Base-by-base conservation (phyloP, 2,797 vertebrate genomes). In the Philypnodon macrostomus region DNA sequence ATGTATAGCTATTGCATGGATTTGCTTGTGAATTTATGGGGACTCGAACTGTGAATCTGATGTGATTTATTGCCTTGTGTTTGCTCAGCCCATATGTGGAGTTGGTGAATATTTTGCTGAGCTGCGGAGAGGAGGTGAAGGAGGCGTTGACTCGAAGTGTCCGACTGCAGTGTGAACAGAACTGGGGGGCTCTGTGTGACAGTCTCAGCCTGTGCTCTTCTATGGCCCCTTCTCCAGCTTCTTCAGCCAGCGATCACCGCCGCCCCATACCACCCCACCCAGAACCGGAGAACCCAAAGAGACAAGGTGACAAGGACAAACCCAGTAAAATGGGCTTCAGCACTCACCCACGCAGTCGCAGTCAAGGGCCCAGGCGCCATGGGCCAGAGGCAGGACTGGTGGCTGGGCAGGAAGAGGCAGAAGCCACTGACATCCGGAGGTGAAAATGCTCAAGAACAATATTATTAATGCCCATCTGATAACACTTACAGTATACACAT, bases 181-280 rank as follows among this genome's bases (percentile, higher is more conserved):
- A 92, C 85, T 98, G 95, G 95, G 97, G 95, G 6, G 91, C 93
- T 16, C 88, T 99, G 44, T 98, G 97, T n/a, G 92, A 95, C 82
- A 95, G 95, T 72, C 81, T 99, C 63, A 97, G 94, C 60, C 93
- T 97, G 83, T 99, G 97, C 73, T 91, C 87, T 47, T 85, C 88
- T 38, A 63, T 88, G 4, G 59, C 84, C 12, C 80, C 87, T 0
- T 74, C 86, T 53, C 85, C 34, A 13, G 34, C 0, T 70, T 80
- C 50, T 77, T 26, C 64, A 8, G 14, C 85, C 31, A 58, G 46
- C 6, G 15, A 58, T 37, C 42, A 88, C 70, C 86, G 73, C 27
- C 85, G 77, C 1, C 55, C 65, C 5, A 36, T 54, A 16, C 79
- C 87, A 19, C 76, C 87, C 12, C 79, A 82, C 40, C 56, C 85